These are phyloP conservation scores for Trachops cirrhosus DNA, from an alignment of 2,797 vertebrate genomes.

Conservation along the genomic window DNA sequence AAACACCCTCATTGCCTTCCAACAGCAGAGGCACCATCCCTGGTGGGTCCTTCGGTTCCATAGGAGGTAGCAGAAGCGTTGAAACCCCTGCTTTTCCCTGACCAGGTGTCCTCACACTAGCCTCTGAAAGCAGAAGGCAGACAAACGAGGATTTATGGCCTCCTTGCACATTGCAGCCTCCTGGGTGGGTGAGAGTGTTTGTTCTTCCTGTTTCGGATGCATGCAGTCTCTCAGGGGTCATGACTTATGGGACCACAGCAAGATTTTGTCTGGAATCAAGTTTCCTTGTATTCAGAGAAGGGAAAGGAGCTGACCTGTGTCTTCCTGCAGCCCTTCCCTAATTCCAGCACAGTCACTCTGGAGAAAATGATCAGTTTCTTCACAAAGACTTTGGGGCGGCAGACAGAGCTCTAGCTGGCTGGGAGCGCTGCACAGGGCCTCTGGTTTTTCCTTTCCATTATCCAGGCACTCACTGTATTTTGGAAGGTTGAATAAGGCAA, in stretches of 20 bases:
- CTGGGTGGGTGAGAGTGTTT: neutral
- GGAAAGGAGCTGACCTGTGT: neutral
- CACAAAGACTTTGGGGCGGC: neutral
- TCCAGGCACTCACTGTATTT: neutral
- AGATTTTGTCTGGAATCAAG: constrained; percentile 18
- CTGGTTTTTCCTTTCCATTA: constrained; percentile 33
- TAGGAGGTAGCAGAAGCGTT: neutral
- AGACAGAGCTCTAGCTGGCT: neutral
- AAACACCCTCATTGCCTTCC: neutral
- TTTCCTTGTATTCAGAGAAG: neutral
- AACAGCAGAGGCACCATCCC: neutral
- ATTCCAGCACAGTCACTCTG: neutral
- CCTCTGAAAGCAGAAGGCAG: neutral
- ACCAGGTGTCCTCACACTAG: neutral
- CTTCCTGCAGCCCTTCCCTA: neutral
- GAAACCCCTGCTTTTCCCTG: neutral
- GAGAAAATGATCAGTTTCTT: constrained; percentile 27
- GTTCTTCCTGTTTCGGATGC: neutral
- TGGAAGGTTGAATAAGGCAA: constrained; percentile 34
- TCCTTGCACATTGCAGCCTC: neutral
- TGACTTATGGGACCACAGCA: neutral
- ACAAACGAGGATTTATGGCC: neutral
- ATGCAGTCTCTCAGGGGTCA: neutral
- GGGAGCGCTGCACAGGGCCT: neutral
- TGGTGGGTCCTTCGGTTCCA: neutral